A percentile compares a stretch with the other conserved stretches of the same genome.
These are phyloP conservation scores for Neocrepidodera transversa DNA, from an alignment of 2,888 invertebrate genomes.

Conservation along the genomic window DNA sequence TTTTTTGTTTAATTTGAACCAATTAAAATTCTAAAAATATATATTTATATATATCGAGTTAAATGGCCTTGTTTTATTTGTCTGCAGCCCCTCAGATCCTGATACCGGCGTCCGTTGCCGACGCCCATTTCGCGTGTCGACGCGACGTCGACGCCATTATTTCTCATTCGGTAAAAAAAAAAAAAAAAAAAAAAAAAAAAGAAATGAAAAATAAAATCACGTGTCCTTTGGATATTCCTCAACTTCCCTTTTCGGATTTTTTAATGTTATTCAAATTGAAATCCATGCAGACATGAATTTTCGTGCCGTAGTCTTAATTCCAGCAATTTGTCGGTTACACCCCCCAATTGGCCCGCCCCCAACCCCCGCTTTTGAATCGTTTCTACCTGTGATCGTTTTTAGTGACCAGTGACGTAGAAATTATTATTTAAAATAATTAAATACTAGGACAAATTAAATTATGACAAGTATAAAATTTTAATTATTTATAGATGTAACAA, in stretches of 20 bases:
- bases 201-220: slow-evolving; percentile 14
- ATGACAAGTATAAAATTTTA: too few relatives aligned
- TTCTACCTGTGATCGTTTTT: too few relatives aligned
- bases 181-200: too few relatives aligned
- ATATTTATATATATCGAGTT: too few relatives aligned
- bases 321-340: slow-evolving; percentile 41
- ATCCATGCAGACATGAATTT: slow-evolving; percentile 42
- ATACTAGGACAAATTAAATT: too few relatives aligned
- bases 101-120: not conserved
- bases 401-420: not conserved
- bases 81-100: not conserved
- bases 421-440: too few relatives aligned
- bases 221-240: slow-evolving; percentile 26
- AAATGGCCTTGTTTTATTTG: not conserved
- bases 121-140: slow-evolving; percentile 16
- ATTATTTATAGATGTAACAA: too few relatives aligned
- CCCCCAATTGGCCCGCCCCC: slow-evolving; percentile 32
- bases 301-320: slow-evolving; percentile 38
- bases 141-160: too few relatives aligned
- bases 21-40: slow-evolving; percentile 7
- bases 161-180: too few relatives aligned
- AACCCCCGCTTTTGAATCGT: not conserved
- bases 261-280: slow-evolving; percentile 41
- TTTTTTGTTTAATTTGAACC: too few relatives aligned
- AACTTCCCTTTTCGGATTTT: slow-evolving; percentile 28